Evolutionary conservation across 2,797 vertebrate genomes (phyloP).

Genomic region (Myotis findleyi): DNA sequence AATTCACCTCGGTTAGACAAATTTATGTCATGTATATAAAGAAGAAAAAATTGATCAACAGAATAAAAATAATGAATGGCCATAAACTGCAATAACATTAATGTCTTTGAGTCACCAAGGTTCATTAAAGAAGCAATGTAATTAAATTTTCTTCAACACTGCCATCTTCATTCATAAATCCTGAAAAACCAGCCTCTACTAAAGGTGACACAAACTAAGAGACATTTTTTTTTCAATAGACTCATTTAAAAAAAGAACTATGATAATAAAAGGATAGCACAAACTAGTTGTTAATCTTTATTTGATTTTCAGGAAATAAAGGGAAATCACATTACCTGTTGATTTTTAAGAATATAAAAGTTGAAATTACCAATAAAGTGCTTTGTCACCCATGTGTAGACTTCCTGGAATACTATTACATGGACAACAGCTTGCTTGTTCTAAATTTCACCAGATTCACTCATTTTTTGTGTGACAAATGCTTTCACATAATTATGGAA

Average conservation of each 20-base stretch:
- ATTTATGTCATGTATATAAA: slow-evolving; percentile 17
- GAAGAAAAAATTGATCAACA: slow-evolving; percentile 20
- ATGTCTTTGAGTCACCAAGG: slow-evolving; percentile 44
- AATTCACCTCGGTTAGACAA: slow-evolving; percentile 56
- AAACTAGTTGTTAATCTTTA: slow-evolving; percentile 35
- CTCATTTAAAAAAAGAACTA: slow-evolving; percentile 36
- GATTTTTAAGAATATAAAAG: slow-evolving; percentile 53
- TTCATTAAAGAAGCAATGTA: slow-evolving; percentile 30
- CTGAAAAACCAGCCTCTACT: slow-evolving; percentile 25
- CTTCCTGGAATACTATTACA: neutral
- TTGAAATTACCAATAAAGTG: slow-evolving; percentile 59
- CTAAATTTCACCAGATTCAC: slow-evolving; percentile 51
- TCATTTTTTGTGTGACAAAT: slow-evolving; percentile 14
- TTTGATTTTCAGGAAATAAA: slow-evolving; percentile 63
- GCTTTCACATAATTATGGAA: slow-evolving; percentile 48
- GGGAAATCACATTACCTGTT: slow-evolving; percentile 17
- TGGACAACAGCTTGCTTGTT: neutral
- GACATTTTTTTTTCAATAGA: slow-evolving; percentile 33
- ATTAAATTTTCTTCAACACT: slow-evolving; percentile 44
- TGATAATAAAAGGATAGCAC: slow-evolving; percentile 13
- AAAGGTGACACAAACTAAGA: neutral
- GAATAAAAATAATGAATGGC: neutral
- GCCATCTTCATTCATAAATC: slow-evolving; percentile 28
- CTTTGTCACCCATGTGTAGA: slow-evolving; percentile 3
- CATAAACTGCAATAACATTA: slow-evolving; percentile 8